Conservation (phyloP, 2,888 invertebrate species). For the Entomobrya proxima region DNA sequence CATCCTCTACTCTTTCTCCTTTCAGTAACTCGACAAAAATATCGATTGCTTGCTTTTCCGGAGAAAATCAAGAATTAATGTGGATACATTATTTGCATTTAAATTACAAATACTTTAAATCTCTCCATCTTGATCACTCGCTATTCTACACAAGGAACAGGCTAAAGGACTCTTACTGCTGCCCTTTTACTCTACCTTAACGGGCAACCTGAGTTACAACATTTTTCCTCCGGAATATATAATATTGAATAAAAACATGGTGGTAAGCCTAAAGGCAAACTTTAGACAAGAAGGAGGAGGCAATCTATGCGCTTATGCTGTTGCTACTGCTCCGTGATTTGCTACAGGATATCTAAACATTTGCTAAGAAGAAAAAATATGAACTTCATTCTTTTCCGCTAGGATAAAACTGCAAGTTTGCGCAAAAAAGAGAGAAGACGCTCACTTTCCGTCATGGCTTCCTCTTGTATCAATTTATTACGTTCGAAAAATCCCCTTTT, state of each 20-base stretch:
- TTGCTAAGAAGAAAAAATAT: neutral
- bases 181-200: neutral
- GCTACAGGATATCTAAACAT: constrained; percentile 11
- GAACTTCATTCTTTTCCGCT: constrained; percentile 1
- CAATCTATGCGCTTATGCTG: neutral
- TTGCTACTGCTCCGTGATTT: constrained; percentile 16
- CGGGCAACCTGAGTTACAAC: neutral
- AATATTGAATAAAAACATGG: neutral
- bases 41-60: constrained; percentile 22
- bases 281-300: neutral
- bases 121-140: constrained; percentile 28
- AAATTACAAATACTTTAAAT: constrained; percentile 42
- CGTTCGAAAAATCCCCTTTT: neutral
- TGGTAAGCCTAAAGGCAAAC: constrained; percentile 16
- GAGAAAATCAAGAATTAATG: constrained; percentile 36
- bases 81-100: constrained; percentile 54
- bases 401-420: neutral
- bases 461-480: constrained; percentile 9
- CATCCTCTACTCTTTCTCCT: neutral
- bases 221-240: neutral
- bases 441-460: neutral
- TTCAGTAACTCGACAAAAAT: neutral
- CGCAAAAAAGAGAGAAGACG: neutral
- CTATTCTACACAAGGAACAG: too few species aligned
- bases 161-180: too few species aligned